These are phyloP conservation scores for Dione juno DNA, from an alignment of 2,888 invertebrate species.

Conservation along the genomic window DNA sequence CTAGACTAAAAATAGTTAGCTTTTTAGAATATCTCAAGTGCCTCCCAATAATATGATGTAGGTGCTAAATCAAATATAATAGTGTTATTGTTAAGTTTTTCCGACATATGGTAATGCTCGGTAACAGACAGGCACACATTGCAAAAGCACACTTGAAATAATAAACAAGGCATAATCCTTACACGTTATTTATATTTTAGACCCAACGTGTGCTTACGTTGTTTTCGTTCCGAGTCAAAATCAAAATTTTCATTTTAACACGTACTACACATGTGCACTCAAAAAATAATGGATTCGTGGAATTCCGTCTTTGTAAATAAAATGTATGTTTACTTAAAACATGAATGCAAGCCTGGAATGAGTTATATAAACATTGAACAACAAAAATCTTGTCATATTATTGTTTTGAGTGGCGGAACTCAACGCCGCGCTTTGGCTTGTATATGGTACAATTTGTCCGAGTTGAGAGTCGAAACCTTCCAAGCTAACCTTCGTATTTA, in stretches of 20 bases:
- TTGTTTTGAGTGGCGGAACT: too few relatives aligned
- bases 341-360: background rate
- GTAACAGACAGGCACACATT: conserved; percentile 45
- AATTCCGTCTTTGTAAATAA: conserved; percentile 31
- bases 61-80: conserved; percentile 23
- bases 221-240: conserved; percentile 49
- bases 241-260: conserved; percentile 43
- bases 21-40: background rate
- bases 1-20: background rate
- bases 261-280: conserved; percentile 39
- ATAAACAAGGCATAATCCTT: conserved; percentile 58
- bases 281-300: conserved; percentile 34
- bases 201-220: conserved; percentile 40
- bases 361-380: background rate
- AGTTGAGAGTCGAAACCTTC: too few relatives aligned
- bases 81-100: conserved; percentile 40
- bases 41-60: conserved; percentile 7
- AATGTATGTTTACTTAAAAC: conserved; percentile 17
- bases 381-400: background rate
- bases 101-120: conserved; percentile 56
- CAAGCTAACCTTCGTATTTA: too few relatives aligned
- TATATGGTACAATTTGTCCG: too few relatives aligned
- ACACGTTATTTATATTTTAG: conserved; percentile 50
- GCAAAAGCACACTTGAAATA: conserved; percentile 58
- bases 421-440: too few relatives aligned